Conservation (phyloP, 2,113 vertebrate species). For the Pipa parva region DNA sequence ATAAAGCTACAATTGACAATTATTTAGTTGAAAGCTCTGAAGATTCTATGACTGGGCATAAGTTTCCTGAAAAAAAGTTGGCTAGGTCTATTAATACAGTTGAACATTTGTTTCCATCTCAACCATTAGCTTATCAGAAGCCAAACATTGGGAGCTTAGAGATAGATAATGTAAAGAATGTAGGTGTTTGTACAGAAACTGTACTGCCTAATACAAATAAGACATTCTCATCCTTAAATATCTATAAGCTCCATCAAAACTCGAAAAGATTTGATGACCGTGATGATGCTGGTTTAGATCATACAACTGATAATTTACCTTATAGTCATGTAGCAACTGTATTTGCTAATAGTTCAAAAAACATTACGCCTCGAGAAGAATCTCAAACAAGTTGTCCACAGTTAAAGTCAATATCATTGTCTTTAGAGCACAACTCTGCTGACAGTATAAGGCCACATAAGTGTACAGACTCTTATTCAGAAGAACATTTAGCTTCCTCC, state of each 20-base stretch:
- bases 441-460: background rate
- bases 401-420: no score
- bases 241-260: background rate
- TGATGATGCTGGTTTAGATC: background rate
- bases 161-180: background rate
- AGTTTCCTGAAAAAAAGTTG: background rate
- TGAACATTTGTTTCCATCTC: background rate
- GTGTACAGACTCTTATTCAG: constrained; percentile 46
- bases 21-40: background rate
- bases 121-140: background rate
- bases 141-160: background rate
- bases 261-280: background rate
- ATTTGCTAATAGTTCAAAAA: background rate
- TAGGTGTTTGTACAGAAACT: background rate
- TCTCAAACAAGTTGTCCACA: background rate
- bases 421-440: constrained; percentile 25
- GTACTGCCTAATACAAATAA: background rate
- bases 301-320: background rate
- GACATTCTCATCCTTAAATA: background rate
- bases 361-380: no score
- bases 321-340: background rate
- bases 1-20: background rate
- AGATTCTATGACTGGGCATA: background rate
- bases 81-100: background rate
- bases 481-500: constrained; percentile 3